These are phyloP conservation scores for Rhadina sibilatrix DNA, from an alignment of 2,113 vertebrate species.

Conservation along the genomic window DNA sequence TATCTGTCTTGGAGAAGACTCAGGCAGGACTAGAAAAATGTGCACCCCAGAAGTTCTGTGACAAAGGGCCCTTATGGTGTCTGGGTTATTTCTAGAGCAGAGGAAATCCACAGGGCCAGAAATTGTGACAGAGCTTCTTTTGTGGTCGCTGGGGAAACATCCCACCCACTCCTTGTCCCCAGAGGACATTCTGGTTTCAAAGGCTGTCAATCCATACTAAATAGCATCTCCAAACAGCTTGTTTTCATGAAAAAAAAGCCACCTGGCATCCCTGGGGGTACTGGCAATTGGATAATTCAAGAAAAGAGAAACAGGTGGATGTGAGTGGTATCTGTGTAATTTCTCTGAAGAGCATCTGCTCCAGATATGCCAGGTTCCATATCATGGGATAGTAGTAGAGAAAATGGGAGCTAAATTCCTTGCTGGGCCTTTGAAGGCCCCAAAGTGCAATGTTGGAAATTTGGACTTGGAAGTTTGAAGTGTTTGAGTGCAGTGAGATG, in stretches of 20 bases:
- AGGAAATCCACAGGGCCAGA: not conserved
- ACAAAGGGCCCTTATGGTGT: not conserved
- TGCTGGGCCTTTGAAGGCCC: not conserved
- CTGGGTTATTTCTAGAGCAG: slow-evolving; percentile 4
- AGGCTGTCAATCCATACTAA: not conserved
- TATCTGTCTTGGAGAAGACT: not conserved
- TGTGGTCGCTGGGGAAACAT: not conserved
- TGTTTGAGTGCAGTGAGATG: not conserved
- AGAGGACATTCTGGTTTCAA: not conserved
- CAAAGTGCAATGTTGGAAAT: not conserved
- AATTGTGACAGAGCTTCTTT: not conserved
- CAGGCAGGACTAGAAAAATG: not conserved
- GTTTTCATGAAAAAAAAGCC: not conserved
- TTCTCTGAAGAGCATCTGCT: not conserved
- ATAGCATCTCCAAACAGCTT: not conserved
- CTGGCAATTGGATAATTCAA: not conserved
- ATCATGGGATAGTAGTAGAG: not conserved
- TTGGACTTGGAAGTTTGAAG: not conserved
- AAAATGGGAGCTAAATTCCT: not conserved
- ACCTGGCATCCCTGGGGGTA: not conserved
- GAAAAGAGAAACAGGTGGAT: not conserved
- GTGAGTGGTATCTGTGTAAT: not conserved
- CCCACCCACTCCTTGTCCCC: not conserved
- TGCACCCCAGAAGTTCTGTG: not conserved
- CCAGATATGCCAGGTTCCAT: not conserved